Conservation (phyloP, 1,140 invertebrate genomes). For the Sarcophaga bullata region DNA sequence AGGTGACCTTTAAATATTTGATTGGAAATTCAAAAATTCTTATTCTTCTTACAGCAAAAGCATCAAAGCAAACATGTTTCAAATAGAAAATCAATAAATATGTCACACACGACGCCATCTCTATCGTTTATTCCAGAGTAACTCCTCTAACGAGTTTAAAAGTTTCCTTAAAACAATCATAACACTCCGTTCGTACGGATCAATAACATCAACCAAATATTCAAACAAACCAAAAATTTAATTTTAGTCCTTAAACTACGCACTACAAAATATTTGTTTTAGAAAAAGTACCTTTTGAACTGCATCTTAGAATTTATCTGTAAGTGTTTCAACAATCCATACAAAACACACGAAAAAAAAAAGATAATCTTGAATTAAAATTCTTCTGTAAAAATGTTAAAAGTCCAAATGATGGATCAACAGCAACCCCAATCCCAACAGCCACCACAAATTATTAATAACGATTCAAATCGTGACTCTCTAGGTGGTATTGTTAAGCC, state of each 20-base stretch:
- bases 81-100: not conserved
- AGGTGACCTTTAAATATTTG: not conserved
- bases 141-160: too few relatives aligned
- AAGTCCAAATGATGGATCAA: conserved; percentile 63
- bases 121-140: too few relatives aligned
- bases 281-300: too few relatives aligned
- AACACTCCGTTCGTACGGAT: too few relatives aligned
- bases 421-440: conserved; percentile 48
- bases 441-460: conserved; percentile 49
- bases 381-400: conserved; percentile 51
- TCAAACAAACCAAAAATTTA: not conserved
- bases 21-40: not conserved
- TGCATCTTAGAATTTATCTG: too few relatives aligned
- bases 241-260: not conserved
- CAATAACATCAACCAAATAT: conserved; percentile 12
- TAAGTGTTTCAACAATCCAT: too few relatives aligned
- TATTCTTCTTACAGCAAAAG: not conserved
- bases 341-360: too few relatives aligned
- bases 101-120: too few relatives aligned
- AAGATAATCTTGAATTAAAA: too few relatives aligned
- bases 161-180: too few relatives aligned
- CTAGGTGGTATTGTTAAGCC: conserved; percentile 56
- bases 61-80: not conserved
- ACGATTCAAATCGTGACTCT: conserved; percentile 50
- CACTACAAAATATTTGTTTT: not conserved